These are phyloP conservation scores for Melitaea athalia DNA, from an alignment of 2,888 invertebrate genomes.

Conservation along the genomic window DNA sequence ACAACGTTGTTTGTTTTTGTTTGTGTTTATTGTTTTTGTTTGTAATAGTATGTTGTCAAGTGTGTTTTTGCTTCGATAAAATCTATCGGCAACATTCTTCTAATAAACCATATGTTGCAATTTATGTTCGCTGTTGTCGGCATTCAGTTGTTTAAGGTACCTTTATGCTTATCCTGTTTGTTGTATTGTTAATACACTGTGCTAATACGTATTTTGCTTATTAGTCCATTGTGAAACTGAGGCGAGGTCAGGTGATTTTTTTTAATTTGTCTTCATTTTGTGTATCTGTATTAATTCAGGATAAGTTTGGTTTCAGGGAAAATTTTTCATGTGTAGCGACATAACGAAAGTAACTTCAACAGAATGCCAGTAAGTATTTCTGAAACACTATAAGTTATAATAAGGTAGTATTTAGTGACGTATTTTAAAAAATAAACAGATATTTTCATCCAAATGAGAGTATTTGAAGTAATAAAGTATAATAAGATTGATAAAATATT, in stretches of 20 bases:
- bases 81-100: slow-evolving; percentile 99
- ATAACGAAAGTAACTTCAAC: slow-evolving; percentile 92
- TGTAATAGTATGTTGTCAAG: slow-evolving; percentile 97
- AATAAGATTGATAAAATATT: too few species aligned
- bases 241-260: slow-evolving; percentile 59
- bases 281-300: slow-evolving; percentile 23
- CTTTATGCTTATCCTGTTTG: slow-evolving; percentile 24
- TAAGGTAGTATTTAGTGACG: too few species aligned
- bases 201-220: slow-evolving; percentile 37
- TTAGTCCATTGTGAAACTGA: slow-evolving; percentile 43
- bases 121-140: slow-evolving; percentile 99
- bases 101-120: slow-evolving; percentile 99
- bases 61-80: slow-evolving; percentile 99
- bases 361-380: slow-evolving; percentile 92
- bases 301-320: slow-evolving; percentile 87
- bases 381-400: not conserved
- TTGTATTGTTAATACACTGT: slow-evolving; percentile 15
- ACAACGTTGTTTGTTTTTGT: slow-evolving; percentile 41
- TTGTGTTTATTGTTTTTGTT: slow-evolving; percentile 45
- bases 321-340: slow-evolving; percentile 96
- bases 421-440: too few species aligned
- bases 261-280: slow-evolving; percentile 1
- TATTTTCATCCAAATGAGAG: too few species aligned
- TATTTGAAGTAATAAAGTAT: too few species aligned
- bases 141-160: slow-evolving; percentile 99